Percentiles rank a stretch among this genome's conserved stretches.
phyloP scores from a whole-genome alignment of 2,797 vertebrate genomes.

The Champsocephalus gunnari region DNA sequence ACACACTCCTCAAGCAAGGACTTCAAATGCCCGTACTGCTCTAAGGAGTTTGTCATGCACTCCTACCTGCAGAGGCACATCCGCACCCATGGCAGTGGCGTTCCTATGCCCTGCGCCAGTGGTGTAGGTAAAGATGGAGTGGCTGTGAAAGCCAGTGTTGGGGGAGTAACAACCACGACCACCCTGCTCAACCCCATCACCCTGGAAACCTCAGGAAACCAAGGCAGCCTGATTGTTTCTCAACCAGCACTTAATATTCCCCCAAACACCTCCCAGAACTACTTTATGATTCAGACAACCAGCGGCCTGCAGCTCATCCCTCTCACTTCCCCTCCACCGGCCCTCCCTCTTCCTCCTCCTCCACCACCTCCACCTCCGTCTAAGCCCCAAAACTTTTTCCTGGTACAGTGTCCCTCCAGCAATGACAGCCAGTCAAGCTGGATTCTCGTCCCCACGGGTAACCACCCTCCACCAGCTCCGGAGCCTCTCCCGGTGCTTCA shows the following conservation, averaged over 20 bases:
- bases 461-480: conserved; percentile 64
- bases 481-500: conserved; percentile 84
- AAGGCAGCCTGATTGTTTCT: conserved; percentile 85
- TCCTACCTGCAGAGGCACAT: conserved; percentile 94
- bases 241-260: conserved; percentile 88
- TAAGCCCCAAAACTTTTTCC: conserved; percentile 83
- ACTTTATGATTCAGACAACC: conserved; percentile 92
- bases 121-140: conserved; percentile 73
- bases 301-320: conserved; percentile 93
- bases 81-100: conserved; percentile 85
- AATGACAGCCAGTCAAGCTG: conserved; percentile 83
- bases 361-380: conserved; percentile 84
- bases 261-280: conserved; percentile 88
- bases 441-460: conserved; percentile 83
- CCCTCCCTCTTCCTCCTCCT: conserved; percentile 80
- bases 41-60: conserved; percentile 94
- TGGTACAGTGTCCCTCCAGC: conserved; percentile 84
- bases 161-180: conserved; percentile 75
- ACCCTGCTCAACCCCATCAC: conserved; percentile 88
- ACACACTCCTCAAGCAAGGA: conserved; percentile 92
- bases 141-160: conserved; percentile 78
- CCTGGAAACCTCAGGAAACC: conserved; percentile 84
- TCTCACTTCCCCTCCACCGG: conserved; percentile 81
- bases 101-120: conserved; percentile 41
- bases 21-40: conserved; percentile 89